A percentile compares a stretch with the other conserved stretches of the same genome.
Evolutionary conservation across 92 coral and sea anemone genomes (phyloP).

Genomic region (Chrysogorgia sp.): DNA sequence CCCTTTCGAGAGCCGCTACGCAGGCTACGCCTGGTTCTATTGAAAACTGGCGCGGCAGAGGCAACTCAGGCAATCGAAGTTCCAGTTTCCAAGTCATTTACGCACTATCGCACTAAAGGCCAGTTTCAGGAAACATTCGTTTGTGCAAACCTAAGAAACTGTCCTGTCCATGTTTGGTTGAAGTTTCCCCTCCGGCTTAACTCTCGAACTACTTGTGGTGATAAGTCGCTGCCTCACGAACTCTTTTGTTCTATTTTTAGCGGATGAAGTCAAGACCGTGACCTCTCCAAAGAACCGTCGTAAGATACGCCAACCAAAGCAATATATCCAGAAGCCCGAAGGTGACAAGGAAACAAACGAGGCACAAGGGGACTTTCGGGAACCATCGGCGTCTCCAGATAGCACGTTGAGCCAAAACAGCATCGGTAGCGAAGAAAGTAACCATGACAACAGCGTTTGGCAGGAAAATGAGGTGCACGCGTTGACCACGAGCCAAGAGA

Average conservation of each 20-base stretch:
- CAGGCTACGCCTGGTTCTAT: no score
- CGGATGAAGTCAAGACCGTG: background rate
- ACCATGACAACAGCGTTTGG: background rate
- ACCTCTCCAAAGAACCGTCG: conserved; percentile 37
- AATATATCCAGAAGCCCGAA: conserved; percentile 3
- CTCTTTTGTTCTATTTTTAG: background rate
- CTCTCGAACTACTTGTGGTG: no score
- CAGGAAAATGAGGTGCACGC: conserved; percentile 20
- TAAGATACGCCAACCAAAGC: conserved; percentile 40
- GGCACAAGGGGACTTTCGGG: background rate
- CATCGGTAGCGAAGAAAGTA: background rate
- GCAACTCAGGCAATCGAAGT: no score
- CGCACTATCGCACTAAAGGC: no score
- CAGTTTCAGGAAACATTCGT: no score
- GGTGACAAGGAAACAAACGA: background rate
- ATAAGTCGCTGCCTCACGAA: no score
- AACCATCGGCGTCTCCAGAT: background rate
- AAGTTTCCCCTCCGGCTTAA: no score
- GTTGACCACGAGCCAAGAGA: conserved; percentile 18
- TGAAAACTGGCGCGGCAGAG: no score
- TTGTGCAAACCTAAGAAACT: no score
- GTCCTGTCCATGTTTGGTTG: no score
- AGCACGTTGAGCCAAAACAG: background rate
- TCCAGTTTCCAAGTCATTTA: no score
- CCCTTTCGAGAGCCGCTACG: no score